Evolutionary conservation across 1,140 invertebrate species (phyloP), one percentile per base, ranked within the genome.

Genomic region (Spodoptera litura): DNA sequence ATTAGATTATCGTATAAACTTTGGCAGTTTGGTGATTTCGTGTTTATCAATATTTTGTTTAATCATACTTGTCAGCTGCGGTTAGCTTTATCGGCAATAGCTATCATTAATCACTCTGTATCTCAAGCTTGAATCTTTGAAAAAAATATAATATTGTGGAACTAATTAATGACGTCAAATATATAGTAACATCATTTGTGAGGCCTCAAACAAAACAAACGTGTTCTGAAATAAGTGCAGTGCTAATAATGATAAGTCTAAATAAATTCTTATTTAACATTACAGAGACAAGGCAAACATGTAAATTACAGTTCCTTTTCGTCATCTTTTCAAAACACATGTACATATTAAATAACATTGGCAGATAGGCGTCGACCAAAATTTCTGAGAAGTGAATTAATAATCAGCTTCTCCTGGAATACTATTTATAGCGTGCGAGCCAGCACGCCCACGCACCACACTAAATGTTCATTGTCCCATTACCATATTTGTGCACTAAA

Each of bases 301-400:
- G 35, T 20, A 64, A 76, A 64, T 76, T 64, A 70, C 49, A 53
- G 10, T 38, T 13, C 44, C 27, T 27, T 53, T 53, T 38, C 49
- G 64, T 38, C 44, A 49, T 49, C 38, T 53, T 9, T 53, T 55
- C 51, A 35, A 53, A 62, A 49, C n/a, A 58, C 20, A 11, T 13
- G 10, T 49, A 44, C 52, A 31, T 64, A 35, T 62, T 53, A 75
- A 64, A 51, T 75, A 53, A 52, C 27, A 35, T 55, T 25, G 13
- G 59, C 20, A 53, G 31, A 31, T 72, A 58, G 53, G 68, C 73
- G 73, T 64, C 73, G 59, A 55, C 59, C 13, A 64, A 75, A 76
- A 76, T 53, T 76, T 76, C 73, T 4, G 49, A 62, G 73, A 76
- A 76, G 59, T 52, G 49, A 76, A 76, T 76, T 64, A 76, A 61